These are phyloP conservation scores for Melikaiella ostensackeni DNA, from an alignment of 2,888 invertebrate species.

Conservation along the genomic window DNA sequence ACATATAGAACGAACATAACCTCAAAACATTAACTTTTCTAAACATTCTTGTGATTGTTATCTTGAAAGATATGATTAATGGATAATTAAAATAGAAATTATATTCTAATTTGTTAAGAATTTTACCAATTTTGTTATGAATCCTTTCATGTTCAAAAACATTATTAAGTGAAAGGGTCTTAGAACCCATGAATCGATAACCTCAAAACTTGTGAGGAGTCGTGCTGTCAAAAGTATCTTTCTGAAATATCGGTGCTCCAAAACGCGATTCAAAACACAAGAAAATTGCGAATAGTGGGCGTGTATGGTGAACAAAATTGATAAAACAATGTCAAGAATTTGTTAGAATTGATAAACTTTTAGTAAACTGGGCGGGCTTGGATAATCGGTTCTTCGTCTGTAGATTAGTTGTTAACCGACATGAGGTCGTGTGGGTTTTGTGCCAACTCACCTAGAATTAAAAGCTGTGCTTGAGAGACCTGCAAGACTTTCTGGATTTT, in stretches of 20 bases:
- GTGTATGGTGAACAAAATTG: not conserved
- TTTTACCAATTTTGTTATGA: too few relatives aligned
- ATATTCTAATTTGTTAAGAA: too few relatives aligned
- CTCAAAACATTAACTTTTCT: too few relatives aligned
- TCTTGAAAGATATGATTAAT: too few relatives aligned
- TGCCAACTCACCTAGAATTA: conserved; percentile 33
- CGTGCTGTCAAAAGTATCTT: too few relatives aligned
- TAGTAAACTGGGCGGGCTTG: not conserved
- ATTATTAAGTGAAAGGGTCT: too few relatives aligned
- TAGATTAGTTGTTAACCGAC: not conserved
- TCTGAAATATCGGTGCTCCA: not conserved
- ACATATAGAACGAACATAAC: too few relatives aligned
- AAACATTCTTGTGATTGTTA: too few relatives aligned
- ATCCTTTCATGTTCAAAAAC: too few relatives aligned
- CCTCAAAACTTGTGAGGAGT: too few relatives aligned
- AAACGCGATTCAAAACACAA: not conserved
- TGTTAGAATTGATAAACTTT: not conserved
- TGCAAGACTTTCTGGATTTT: not conserved
- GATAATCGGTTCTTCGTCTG: not conserved
- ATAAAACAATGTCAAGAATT: not conserved
- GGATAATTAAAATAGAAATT: too few relatives aligned
- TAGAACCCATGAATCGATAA: too few relatives aligned
- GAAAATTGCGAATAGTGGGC: not conserved
- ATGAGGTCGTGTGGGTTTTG: not conserved
- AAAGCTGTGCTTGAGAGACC: conserved; percentile 5